phyloP scores from a whole-genome alignment of 2,888 invertebrate genomes.

The Clostera curtula region DNA sequence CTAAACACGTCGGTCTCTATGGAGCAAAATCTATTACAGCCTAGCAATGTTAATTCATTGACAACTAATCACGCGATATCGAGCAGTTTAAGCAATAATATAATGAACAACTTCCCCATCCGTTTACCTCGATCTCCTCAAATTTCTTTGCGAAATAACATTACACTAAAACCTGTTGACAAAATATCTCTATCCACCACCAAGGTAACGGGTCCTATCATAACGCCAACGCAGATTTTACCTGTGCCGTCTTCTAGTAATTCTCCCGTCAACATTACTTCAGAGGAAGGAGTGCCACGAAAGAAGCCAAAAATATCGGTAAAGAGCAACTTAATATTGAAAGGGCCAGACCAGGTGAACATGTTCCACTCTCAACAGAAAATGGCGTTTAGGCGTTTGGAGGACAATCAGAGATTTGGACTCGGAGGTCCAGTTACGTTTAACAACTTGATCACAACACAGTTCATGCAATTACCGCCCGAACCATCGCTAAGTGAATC shows the following conservation, averaged over 20 bases:
- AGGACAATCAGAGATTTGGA: conserved; percentile 59
- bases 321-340: conserved; percentile 66
- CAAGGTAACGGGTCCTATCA: conserved; percentile 59
- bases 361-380: conserved; percentile 70
- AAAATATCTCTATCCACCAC: conserved; percentile 52
- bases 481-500: conserved; percentile 54
- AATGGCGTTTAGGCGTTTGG: conserved; percentile 61
- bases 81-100: conserved; percentile 45
- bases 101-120: conserved; percentile 63
- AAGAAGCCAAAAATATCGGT: conserved; percentile 71
- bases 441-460: conserved; percentile 62
- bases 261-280: conserved; percentile 47
- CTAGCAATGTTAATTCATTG: conserved; percentile 43
- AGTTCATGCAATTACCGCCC: conserved; percentile 62
- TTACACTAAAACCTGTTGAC: conserved; percentile 54
- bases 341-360: conserved; percentile 66
- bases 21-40: conserved; percentile 47
- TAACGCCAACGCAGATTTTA: conserved; percentile 59
- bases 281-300: conserved; percentile 54
- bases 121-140: conserved; percentile 47
- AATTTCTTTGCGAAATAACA: conserved; percentile 47
- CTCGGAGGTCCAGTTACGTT: conserved; percentile 59
- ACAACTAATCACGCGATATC: conserved; percentile 42
- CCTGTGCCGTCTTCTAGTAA: conserved; percentile 59
- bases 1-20: conserved; percentile 48